Percentiles rank a stretch among this genome's conserved stretches.
phyloP scores from a whole-genome alignment of 2,113 vertebrate genomes.

The Pseudorasbora parva region DNA sequence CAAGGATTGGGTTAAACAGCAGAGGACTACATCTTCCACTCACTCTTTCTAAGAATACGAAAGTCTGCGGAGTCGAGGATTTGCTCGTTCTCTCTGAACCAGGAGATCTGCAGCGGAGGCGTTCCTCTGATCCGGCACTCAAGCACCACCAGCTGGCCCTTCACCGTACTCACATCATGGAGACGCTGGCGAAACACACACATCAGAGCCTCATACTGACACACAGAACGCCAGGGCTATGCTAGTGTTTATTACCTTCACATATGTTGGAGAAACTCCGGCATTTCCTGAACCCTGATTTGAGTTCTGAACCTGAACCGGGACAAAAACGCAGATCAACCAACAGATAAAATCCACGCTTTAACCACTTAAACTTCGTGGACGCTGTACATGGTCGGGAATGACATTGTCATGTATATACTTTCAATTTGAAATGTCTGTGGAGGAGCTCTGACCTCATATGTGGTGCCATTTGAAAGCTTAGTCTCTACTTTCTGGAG shows the following conservation, averaged over 20 bases:
- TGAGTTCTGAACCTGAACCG: constrained; percentile 68
- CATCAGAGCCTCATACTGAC: no score
- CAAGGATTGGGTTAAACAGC: no score
- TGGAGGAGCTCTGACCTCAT: no score
- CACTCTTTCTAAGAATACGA: constrained; percentile 86
- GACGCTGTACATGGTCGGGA: no score
- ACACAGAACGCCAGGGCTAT: not conserved
- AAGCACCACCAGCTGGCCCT: constrained; percentile 84
- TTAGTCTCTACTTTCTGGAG: no score
- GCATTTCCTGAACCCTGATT: constrained; percentile 63
- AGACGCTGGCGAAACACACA: constrained; percentile 74
- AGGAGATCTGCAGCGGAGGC: constrained; percentile 80
- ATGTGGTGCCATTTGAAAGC: no score
- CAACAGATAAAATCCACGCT: no score
- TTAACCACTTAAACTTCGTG: no score
- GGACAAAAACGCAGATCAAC: not conserved
- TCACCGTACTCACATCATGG: constrained; percentile 81
- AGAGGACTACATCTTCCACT: constrained; percentile 47
- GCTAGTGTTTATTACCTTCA: constrained; percentile 68
- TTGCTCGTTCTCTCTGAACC: constrained; percentile 83
- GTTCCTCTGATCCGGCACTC: constrained; percentile 83
- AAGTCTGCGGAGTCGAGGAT: constrained; percentile 86
- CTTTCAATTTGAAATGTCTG: no score
- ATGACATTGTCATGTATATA: no score
- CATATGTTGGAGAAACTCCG: constrained; percentile 73